Base-by-base conservation (phyloP, 2,797 vertebrate species). In the Pitangus sulphuratus region DNA sequence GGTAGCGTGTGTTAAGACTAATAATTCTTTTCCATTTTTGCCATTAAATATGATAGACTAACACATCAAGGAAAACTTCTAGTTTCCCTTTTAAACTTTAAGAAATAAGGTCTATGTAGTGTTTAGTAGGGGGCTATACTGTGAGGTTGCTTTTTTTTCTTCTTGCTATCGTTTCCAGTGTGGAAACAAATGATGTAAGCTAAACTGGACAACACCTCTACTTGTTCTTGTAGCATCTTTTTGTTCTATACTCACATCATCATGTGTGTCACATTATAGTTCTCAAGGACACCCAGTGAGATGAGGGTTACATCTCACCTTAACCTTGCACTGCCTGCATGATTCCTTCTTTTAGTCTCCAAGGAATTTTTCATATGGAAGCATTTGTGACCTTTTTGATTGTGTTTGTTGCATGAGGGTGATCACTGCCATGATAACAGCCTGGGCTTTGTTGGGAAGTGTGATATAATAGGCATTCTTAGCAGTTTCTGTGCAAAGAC, bases 1-100 rank as follows among this genome's bases (percentile, higher is more conserved):
- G 45, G 68, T 84, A 70, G 53, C 35, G 17, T 19, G 4, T 56
- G 16, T 85, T 57, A 47, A 24, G 24, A 53, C 25, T 61, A 80
- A 12, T 80, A 54, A 31, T 83, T 85, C 9, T 93, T 91, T 83
- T 68, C 54, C 35, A 12, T 85, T 87, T 77, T 92, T 84, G 39
- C 10, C 5, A 6, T 57, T 61, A 45, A 42, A 50, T 69, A 28
- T 9, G 17, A 74, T 57, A 39, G 83, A 51, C 9, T 6, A 77
- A 75, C 2, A 45, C 22, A 66, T 9, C 11, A 66, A 47, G 17
- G 58, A 53, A 93, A 84, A 44, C 10, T 22, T 65, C 33, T 21
- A 31, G 20, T 42, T 77, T 84, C 4, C 21, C 20, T 69, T 84
- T 85, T 54, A 65, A 72, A 25, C 50, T 74, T 54, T 22, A 69